Conservation (phyloP, 37 sponge, comb jelly and placozoan genomes). For the Beroe forskalii region DNA sequence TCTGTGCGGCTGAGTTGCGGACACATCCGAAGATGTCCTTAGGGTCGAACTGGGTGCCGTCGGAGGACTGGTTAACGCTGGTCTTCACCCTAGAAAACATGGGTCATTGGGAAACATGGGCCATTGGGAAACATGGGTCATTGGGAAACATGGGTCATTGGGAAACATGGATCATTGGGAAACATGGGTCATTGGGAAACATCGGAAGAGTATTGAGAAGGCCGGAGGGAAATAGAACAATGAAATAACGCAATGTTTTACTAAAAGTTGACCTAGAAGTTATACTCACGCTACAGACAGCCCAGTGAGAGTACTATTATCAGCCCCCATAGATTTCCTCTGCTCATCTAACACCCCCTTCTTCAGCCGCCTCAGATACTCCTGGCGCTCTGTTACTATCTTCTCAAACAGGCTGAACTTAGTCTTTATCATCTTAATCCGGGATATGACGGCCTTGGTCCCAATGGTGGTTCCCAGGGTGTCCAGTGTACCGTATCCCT, state of each 20-base stretch:
- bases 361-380: conserved; percentile 38
- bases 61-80: background rate
- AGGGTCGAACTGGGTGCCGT: conserved; percentile 7
- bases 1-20: conserved; percentile 14
- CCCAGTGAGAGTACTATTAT: conserved; percentile 19
- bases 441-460: conserved; percentile 26
- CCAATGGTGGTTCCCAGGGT: background rate
- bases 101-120: too few relatives aligned
- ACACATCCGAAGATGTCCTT: conserved; percentile 13
- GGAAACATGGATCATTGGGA: too few relatives aligned
- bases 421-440: conserved; percentile 4
- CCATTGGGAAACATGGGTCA: too few relatives aligned
- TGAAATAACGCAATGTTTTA: too few relatives aligned
- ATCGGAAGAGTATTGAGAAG: too few relatives aligned
- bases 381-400: conserved; percentile 44
- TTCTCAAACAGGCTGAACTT: conserved; percentile 34
- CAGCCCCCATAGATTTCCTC: background rate
- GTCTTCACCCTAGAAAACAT: background rate
- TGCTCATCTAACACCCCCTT: background rate
- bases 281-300: too few relatives aligned
- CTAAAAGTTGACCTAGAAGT: too few relatives aligned
- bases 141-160: too few relatives aligned
- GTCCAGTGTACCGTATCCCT: conserved; percentile 47
- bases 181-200: too few relatives aligned
- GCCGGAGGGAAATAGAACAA: too few relatives aligned